Base-by-base conservation (phyloP, 2,888 invertebrate species). In the Drosophila percnosoma region DNA sequence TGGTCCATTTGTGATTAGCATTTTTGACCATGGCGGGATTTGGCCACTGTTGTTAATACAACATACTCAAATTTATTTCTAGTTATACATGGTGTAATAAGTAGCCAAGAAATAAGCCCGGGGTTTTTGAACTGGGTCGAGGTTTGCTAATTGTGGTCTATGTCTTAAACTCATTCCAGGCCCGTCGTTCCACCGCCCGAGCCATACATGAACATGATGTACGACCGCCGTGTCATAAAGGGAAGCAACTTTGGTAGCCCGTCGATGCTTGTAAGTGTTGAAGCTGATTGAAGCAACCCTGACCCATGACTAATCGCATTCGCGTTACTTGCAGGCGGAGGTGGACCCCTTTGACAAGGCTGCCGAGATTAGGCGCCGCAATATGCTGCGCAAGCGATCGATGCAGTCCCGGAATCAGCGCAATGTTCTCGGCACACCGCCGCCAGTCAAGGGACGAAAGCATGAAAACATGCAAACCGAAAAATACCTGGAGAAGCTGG, bases 381-480 rank as follows among this genome's bases (percentile, higher is more conserved):
- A 96, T 55, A 94, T 96, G 85, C 96, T 97, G 0, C 94, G 96
- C 78, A 96, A 96, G 90, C 95, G 96, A 75, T 95, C 86, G 54
- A 73, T 91, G 34, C 82, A 87, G 66, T 88, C 89, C 94, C 54
- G 95, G 94, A 93, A 94, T 94, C 80, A 95, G 94, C 90, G 94
- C 92, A 87, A 93, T 93, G 86, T 93, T 4, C 84, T 93, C 70
- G 93, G 93, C 13, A 93, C 93, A 48, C 93, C 93, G 40, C 93
- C 93, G 3, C 93, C 93, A 2, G 96, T 97, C 45, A 95, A 96
- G 62, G 98, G 98, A 31, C 95, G 98, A 74, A 95, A 95, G 61
- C 98, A 98, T 94, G 97, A 96, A 87, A 96, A 96, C 74, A 95
- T 98, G 52, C 98, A 99, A 94, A 98, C 98, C 1, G 98, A 98